Evolutionary conservation across 2,797 vertebrate genomes (phyloP), one percentile per base, ranked within the genome.

Genomic region (Sciaenops ocellatus): DNA sequence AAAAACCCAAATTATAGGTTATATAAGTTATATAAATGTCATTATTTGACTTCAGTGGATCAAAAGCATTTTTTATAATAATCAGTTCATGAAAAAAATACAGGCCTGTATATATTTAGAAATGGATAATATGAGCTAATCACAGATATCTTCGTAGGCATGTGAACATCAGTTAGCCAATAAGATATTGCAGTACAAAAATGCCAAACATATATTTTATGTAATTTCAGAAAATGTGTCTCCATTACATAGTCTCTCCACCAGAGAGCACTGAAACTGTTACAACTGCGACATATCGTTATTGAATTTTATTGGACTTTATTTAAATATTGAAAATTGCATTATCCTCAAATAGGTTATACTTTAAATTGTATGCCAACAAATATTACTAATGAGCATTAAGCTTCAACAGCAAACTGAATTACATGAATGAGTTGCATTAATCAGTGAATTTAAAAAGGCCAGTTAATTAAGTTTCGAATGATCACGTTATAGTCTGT

Each of bases 81-180:
- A 24, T 73, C 20, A 7, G 17, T 57, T 77, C 12, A 71, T 69
- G 3, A 63, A 68, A 30, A 63, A 68, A 30, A 42, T 63, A 42
- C 2, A 26, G 11, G 24, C 0, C 13, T n/a, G 4, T 77, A 38
- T 59, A 20, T 28, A 73, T 50, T 59, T 50, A 1, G 15, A 10
- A 30, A 26, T 13, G 18, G 28, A 28, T 6, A 44, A 20, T 41
- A 34, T 30, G 62, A 38, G 34, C 34, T 38, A 9, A 8, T 9
- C 7, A 9, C 34, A 38, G 34, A 38, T 9, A 9, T 38, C 34
- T 2, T 34, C 34, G 0, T 38, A 2, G 34, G 34, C 34, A 34
- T 34, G 7, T 8, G 8, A 9, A 38, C 34, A 38, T 38, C 34
- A 38, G 56, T 50, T 50, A 10, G 17, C 28, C 11, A 26, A 18